Evolutionary conservation across 1,140 invertebrate species (phyloP).

Genomic region (Drosophila kikkawai): DNA sequence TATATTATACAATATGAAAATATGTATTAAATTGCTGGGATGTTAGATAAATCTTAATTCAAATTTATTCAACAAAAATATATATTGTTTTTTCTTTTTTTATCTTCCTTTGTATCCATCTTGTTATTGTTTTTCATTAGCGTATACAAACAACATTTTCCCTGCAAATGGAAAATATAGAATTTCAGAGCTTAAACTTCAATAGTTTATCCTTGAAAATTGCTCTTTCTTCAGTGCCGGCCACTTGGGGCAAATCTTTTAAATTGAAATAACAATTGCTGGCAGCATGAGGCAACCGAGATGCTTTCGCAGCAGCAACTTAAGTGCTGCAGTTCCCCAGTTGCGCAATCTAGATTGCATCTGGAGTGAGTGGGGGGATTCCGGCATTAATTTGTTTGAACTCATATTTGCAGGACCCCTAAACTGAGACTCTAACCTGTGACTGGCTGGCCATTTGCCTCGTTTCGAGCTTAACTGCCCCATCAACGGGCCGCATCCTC

Average conservation of each 20-base stretch:
- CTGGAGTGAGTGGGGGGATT: not conserved
- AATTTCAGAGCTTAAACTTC: conserved; percentile 33
- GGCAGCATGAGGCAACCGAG: conserved; percentile 10
- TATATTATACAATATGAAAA: not conserved
- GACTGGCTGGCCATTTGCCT: conserved; percentile 7
- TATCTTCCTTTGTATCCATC: not conserved
- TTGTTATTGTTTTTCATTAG: not conserved
- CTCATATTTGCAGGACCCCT: conserved; percentile 25
- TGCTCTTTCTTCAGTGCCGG: conserved; percentile 6
- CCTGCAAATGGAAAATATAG: not conserved
- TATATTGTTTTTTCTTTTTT: not conserved
- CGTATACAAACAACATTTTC: not conserved
- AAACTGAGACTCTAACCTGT: conserved; percentile 11
- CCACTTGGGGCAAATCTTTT: conserved; percentile 48
- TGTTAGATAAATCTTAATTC: not conserved
- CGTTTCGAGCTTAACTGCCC: conserved; percentile 24
- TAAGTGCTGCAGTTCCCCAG: conserved; percentile 57
- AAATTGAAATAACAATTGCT: conserved; percentile 64
- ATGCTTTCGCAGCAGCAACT: conserved; percentile 50
- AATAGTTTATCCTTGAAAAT: conserved; percentile 28
- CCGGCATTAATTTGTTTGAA: conserved; percentile 40
- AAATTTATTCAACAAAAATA: not conserved
- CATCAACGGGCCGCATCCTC: conserved; percentile 25
- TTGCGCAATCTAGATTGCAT: conserved; percentile 16
- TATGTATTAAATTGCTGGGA: too few species aligned